Evolutionary conservation across 2,888 invertebrate species (phyloP).

Genomic region (Willowsia nigromaculata): DNA sequence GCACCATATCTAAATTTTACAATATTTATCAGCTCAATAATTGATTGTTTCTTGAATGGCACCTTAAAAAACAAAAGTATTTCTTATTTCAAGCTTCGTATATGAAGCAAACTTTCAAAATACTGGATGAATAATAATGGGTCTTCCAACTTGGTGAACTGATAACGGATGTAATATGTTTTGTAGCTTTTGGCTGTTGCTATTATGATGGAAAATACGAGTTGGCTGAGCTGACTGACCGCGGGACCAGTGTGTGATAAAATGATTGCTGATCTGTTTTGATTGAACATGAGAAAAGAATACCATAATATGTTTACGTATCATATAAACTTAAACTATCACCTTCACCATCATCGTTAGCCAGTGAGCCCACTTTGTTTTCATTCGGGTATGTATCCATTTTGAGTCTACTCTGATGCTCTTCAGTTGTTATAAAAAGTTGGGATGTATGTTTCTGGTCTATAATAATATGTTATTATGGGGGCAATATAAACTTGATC

Average conservation of each 20-base stretch:
- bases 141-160: too few relatives aligned
- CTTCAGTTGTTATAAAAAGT: neutral
- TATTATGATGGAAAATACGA: constrained; percentile 12
- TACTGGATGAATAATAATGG: too few relatives aligned
- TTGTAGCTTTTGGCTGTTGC: neutral
- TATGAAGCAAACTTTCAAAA: too few relatives aligned
- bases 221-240: neutral
- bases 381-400: neutral
- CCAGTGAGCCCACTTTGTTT: neutral
- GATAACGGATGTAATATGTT: constrained; percentile 28
- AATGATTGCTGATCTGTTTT: neutral
- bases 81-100: too few relatives aligned
- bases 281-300: constrained; percentile 44
- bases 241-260: neutral
- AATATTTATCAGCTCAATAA: too few relatives aligned
- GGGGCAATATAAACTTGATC: constrained; percentile 60
- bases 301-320: neutral
- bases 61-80: too few relatives aligned
- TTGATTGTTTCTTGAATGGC: too few relatives aligned
- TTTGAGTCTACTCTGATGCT: neutral
- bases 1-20: too few relatives aligned
- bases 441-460: neutral
- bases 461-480: constrained; percentile 59
- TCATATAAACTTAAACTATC: too few relatives aligned
- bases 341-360: neutral